phyloP scores from a whole-genome alignment of 2,797 vertebrate species.

The Myotis planiceps region DNA sequence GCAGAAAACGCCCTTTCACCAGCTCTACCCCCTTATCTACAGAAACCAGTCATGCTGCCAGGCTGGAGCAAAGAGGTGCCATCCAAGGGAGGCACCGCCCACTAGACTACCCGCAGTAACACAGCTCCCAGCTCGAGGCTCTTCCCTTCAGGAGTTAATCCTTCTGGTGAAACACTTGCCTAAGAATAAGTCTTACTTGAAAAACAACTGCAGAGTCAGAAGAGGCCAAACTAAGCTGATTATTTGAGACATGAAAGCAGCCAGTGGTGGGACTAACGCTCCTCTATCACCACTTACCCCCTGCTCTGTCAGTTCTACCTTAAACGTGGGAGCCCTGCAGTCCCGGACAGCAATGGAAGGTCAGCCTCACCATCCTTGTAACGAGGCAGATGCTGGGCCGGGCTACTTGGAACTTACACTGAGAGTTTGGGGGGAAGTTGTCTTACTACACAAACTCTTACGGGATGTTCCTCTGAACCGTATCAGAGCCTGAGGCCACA shows the following conservation, averaged over 20 bases:
- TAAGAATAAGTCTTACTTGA: slow-evolving; percentile 7
- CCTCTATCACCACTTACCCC: background rate
- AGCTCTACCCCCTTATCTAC: background rate
- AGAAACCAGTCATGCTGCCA: background rate
- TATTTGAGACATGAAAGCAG: background rate
- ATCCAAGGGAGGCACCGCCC: background rate
- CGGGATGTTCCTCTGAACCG: background rate
- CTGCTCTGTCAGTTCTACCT: background rate
- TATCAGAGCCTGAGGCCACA: background rate
- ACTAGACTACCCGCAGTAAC: background rate
- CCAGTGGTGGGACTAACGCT: background rate
- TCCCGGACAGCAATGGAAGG: background rate
- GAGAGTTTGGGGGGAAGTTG: background rate
- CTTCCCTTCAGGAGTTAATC: background rate
- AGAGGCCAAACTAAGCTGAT: background rate
- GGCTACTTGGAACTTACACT: background rate
- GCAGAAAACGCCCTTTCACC: background rate
- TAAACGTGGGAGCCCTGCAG: background rate
- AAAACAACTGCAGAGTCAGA: background rate
- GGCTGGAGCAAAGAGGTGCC: background rate
- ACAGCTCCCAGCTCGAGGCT: background rate
- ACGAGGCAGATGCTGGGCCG: background rate
- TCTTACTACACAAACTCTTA: background rate
- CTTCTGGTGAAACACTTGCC: background rate
- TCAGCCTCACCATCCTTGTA: background rate